These are phyloP conservation scores for Sminthopsis crassicaudata DNA, from an alignment of 2,113 vertebrate genomes.

Conservation along the genomic window DNA sequence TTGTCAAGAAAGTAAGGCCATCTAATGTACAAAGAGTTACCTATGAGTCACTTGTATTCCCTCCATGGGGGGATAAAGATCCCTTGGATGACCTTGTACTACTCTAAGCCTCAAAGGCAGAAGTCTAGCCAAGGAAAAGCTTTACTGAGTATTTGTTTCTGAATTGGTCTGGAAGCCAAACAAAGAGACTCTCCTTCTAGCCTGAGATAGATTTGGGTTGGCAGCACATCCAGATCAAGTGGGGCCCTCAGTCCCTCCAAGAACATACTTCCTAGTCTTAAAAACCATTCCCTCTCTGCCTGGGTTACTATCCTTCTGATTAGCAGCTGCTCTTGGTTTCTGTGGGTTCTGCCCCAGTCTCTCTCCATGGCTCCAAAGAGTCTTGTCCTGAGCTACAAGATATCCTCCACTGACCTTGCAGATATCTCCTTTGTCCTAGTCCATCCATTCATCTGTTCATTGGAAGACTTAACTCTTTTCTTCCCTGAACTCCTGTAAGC, in stretches of 20 bases:
- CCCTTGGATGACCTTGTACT: background rate
- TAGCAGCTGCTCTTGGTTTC: slow-evolving; percentile 1
- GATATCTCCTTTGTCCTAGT: background rate
- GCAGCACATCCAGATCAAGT: slow-evolving; percentile 4
- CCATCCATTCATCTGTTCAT: background rate
- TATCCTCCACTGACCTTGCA: background rate
- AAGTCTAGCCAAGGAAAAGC: background rate
- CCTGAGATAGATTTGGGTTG: slow-evolving; percentile 1
- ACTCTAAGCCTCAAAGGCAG: background rate
- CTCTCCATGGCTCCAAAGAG: background rate
- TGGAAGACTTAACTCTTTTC: background rate
- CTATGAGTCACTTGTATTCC: slow-evolving; percentile 5
- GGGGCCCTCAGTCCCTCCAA: background rate
- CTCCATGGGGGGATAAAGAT: background rate
- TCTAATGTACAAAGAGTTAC: background rate
- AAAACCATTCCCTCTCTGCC: background rate
- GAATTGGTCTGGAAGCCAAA: background rate
- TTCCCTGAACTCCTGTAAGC: background rate
- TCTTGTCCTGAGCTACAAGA: background rate
- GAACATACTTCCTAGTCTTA: background rate
- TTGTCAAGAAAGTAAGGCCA: background rate
- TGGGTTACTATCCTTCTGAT: background rate
- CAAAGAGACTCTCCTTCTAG: background rate
- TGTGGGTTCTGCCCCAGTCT: background rate
- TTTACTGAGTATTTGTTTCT: slow-evolving; percentile 3